Conservation (phyloP, 2,113 vertebrate genomes). For the Dendrocopos noguchii region DNA sequence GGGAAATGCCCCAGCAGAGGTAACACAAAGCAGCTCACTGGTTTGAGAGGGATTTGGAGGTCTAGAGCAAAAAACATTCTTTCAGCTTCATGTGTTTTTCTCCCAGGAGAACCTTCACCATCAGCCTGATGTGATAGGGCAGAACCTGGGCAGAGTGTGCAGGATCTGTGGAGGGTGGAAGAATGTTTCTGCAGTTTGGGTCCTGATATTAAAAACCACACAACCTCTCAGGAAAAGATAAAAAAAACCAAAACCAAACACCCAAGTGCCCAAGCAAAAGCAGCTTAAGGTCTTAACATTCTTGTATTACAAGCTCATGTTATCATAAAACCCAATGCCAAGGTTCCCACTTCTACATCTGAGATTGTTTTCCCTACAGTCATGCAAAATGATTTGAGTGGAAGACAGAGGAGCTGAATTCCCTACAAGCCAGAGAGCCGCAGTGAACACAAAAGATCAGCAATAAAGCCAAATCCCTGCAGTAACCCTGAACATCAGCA, state of each 20-base stretch:
- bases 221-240: background rate
- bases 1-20: background rate
- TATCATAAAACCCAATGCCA: constrained; percentile 50
- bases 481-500: too few species aligned
- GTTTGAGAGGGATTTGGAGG: background rate
- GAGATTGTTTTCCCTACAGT: constrained; percentile 13
- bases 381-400: background rate
- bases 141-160: background rate
- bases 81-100: background rate
- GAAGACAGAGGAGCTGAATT: background rate
- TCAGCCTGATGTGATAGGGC: background rate
- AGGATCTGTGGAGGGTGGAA: background rate
- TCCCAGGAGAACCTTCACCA: background rate
- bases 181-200: constrained; percentile 21
- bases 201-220: constrained; percentile 22
- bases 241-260: background rate
- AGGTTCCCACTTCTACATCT: constrained; percentile 9
- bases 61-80: background rate
- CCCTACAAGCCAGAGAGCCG: background rate
- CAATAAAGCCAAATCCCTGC: too few species aligned
- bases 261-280: constrained; percentile 27
- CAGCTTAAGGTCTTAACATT: constrained; percentile 70
- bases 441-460: too few species aligned
- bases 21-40: background rate
- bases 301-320: constrained; percentile 60